Base-by-base conservation (phyloP, 2,797 vertebrate genomes). In the Lepidocolaptes lacrymiger region DNA sequence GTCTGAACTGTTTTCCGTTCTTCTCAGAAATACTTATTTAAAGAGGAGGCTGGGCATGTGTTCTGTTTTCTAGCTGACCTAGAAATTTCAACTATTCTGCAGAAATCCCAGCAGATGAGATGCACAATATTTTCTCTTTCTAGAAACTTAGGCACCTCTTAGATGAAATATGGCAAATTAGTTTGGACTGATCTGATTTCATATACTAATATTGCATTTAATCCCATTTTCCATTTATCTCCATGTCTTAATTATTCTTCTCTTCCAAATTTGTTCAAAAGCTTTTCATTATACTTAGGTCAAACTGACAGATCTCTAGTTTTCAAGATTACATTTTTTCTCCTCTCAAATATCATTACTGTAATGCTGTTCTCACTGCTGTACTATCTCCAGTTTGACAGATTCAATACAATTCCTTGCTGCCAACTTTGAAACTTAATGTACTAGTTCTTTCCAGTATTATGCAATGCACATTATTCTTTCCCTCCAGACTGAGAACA, bases 231-330 rank as follows among this genome's bases (percentile, higher is more conserved):
- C 72, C 49, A 77, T 89, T 91, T 92, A 61, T 89, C 49, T 83
- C 52, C 30, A 36, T 43, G 52, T 63, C 64, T 77, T 93, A 93
- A 82, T 87, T 89, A 85, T 75, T 85, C 39, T 93, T 83, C 30
- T 67, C 13, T 74, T 91, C 56, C 37, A 91, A 77, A 67, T 71
- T 61, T 88, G 21, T 73, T 89, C 81, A 56, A 77, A 89, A 83
- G 48, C 4, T 64, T 82, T 89, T 92, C 52, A 76, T 93, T 76
- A 87, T 37, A 54, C 52, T 89, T 74, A 49, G 72, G 44, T 83
- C 59, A 92, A 85, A 82, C 71, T 82, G 36, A 27, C n/a, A 88
- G 80, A 67, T 54, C 37, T 77, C 61, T 89, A 56, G 63, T 74
- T 91, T 93, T 87, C 68, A 74, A 36, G 61, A 61, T 34, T 51